Conservation (phyloP, 2,888 invertebrate genomes). For the Tinea pellionella region DNA sequence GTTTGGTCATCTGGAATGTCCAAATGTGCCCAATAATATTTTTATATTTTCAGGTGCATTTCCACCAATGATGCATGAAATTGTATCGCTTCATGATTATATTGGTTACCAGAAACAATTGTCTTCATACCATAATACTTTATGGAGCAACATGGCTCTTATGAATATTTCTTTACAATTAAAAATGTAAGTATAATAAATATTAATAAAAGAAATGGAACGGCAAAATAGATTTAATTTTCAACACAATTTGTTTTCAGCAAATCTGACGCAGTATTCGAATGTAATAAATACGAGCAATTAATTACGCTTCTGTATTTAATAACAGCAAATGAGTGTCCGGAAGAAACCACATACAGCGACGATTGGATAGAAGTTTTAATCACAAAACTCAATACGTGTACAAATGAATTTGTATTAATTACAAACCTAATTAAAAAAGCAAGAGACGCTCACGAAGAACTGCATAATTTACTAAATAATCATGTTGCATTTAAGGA, state of each 20-base stretch:
- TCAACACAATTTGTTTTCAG: conserved; percentile 26
- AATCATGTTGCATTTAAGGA: too few species aligned
- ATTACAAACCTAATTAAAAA: conserved; percentile 27
- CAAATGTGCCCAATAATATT: too few species aligned
- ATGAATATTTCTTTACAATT: conserved; percentile 52
- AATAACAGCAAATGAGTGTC: conserved; percentile 16
- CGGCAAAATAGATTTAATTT: background rate
- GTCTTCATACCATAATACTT: conserved; percentile 51
- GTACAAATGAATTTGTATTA: conserved; percentile 20
- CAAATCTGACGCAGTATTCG: conserved; percentile 39
- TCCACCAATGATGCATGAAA: background rate
- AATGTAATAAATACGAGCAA: conserved; percentile 42
- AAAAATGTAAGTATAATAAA: conserved; percentile 62
- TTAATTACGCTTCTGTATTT: conserved; percentile 32
- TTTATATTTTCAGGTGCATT: too few species aligned
- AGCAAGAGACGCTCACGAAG: conserved; percentile 27
- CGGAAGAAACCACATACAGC: conserved; percentile 11
- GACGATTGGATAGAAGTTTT: conserved; percentile 21
- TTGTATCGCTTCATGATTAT: background rate
- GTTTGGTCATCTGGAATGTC: too few species aligned
- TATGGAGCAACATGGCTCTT: conserved; percentile 73
- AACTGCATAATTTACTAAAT: conserved; percentile 15
- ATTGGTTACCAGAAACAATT: conserved; percentile 51
- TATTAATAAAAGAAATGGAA: too few species aligned
- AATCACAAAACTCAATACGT: conserved; percentile 20